These are phyloP conservation scores for Palythoa heliodiscus DNA, from an alignment of 92 coral and sea anemone genomes.

Conservation along the genomic window DNA sequence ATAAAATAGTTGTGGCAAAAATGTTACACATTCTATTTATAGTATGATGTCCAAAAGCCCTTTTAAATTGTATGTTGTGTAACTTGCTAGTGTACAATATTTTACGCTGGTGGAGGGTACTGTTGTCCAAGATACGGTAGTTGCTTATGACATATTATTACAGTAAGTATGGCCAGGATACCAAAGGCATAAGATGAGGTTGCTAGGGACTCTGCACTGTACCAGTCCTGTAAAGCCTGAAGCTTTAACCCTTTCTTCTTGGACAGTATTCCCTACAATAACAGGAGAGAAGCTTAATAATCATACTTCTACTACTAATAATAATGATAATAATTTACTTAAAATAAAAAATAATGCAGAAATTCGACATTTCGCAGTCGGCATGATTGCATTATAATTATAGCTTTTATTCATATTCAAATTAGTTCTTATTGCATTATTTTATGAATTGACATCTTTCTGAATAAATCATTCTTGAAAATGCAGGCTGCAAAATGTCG, in stretches of 20 bases:
- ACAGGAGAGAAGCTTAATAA: not conserved
- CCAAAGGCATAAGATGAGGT: slow-evolving; percentile 34
- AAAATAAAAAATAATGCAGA: too few relatives aligned
- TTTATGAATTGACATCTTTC: too few relatives aligned
- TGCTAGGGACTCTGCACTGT: slow-evolving; percentile 34
- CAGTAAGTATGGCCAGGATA: slow-evolving; percentile 20
- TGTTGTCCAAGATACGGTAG: slow-evolving; percentile 24
- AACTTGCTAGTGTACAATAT: not conserved
- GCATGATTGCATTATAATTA: too few relatives aligned
- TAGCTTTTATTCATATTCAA: too few relatives aligned
- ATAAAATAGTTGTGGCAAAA: too few relatives aligned
- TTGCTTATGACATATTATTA: slow-evolving; percentile 40
- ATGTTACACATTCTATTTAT: too few relatives aligned
- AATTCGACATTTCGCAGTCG: too few relatives aligned
- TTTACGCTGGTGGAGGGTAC: slow-evolving; percentile 35
- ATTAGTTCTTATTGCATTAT: too few relatives aligned
- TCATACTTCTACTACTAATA: not conserved
- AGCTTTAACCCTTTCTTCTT: slow-evolving; percentile 32
- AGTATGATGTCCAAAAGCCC: too few relatives aligned
- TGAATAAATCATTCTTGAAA: too few relatives aligned
- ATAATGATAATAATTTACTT: not conserved
- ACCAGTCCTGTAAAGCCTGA: slow-evolving; percentile 38
- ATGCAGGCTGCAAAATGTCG: too few relatives aligned
- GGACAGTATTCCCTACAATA: slow-evolving; percentile 22
- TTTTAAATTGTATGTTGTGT: not conserved